Evolutionary conservation across 2,113 vertebrate species (phyloP).

Genomic region (Thamnophis sirtalis): DNA sequence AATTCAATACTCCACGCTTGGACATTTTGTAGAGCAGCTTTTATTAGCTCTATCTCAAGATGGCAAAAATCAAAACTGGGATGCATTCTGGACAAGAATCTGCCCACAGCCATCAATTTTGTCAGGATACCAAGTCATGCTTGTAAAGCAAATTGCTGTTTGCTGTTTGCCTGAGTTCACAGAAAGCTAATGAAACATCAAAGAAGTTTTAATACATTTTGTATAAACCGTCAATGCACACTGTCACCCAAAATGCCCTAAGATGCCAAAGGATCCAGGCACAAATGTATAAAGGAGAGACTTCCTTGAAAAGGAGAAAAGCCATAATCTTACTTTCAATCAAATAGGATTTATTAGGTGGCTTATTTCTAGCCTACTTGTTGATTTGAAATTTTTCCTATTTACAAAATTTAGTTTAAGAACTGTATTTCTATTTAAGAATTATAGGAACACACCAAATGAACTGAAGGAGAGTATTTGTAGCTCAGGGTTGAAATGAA

Average conservation of each 20-base stretch:
- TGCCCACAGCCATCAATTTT: background rate
- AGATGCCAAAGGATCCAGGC: background rate
- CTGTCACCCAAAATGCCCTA: background rate
- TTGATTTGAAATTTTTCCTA: background rate
- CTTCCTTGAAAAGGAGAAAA: background rate
- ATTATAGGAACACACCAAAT: background rate
- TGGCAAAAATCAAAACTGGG: background rate
- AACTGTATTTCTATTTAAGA: fast-evolving
- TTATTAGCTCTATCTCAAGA: background rate
- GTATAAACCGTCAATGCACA: background rate
- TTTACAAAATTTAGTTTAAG: background rate
- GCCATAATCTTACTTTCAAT: background rate
- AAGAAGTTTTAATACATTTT: background rate
- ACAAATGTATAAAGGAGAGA: background rate
- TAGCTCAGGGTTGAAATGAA: no score
- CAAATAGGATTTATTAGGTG: background rate
- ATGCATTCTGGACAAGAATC: background rate
- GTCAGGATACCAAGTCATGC: background rate
- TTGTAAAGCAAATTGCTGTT: no score
- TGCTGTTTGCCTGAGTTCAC: background rate
- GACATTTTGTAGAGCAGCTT: background rate
- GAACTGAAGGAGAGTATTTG: background rate
- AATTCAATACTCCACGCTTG: background rate
- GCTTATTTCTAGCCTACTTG: background rate
- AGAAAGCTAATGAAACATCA: background rate